Evolutionary conservation across 2,113 vertebrate species (phyloP).

Genomic region (Thryonomys swinderianus): DNA sequence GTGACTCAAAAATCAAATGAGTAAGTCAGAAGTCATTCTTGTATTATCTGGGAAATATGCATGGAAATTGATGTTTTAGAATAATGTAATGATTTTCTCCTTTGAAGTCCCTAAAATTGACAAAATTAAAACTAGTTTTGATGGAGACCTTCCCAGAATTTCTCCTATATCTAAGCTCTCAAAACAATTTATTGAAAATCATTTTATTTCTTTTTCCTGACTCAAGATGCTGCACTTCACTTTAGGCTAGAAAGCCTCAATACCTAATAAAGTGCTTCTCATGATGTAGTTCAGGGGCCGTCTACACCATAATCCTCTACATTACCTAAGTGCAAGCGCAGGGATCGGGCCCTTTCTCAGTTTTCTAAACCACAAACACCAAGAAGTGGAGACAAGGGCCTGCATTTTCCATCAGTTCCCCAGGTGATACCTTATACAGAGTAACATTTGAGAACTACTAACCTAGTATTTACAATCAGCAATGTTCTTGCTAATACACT

Average conservation of each 20-base stretch:
- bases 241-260: not conserved
- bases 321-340: not conserved
- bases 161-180: not conserved
- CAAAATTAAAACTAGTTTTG: constrained; percentile 34
- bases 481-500: constrained; percentile 64
- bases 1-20: constrained; percentile 32
- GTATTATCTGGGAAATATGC: constrained; percentile 23
- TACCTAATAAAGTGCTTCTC: not conserved
- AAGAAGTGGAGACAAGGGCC: not conserved
- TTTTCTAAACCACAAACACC: not conserved
- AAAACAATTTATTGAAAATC: not conserved
- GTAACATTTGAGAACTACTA: not conserved
- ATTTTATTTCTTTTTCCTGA: not conserved
- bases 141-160: constrained; percentile 27
- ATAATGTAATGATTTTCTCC: constrained; percentile 10
- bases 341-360: not conserved
- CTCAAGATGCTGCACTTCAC: not conserved
- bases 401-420: not conserved
- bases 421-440: not conserved
- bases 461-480: constrained; percentile 75
- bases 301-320: not conserved
- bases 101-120: not conserved
- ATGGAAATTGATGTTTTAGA: not conserved
- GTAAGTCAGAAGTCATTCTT: not conserved
- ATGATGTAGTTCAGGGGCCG: not conserved